phyloP scores from a whole-genome alignment of 2,888 invertebrate genomes.

The Silvanus unidentatus region DNA sequence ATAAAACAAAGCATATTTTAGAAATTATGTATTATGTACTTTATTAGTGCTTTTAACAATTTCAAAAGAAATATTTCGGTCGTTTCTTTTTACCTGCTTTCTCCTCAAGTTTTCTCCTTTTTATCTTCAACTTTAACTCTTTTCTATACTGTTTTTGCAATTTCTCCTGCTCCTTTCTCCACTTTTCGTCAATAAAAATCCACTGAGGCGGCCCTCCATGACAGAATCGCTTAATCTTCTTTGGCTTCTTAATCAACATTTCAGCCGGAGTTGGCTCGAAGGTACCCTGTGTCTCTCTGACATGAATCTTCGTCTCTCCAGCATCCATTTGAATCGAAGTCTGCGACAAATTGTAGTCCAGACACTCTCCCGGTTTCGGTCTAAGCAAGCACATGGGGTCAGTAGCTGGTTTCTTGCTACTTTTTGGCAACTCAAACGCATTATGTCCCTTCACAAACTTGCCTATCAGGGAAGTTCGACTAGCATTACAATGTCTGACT shows the following conservation, averaged over 20 bases:
- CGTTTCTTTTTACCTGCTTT: conserved; percentile 6
- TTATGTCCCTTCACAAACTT: not conserved
- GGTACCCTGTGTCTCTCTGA: conserved; percentile 26
- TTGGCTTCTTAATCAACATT: conserved; percentile 9
- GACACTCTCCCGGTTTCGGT: conserved; percentile 23
- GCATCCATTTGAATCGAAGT: conserved; percentile 27
- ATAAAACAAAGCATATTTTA: not conserved
- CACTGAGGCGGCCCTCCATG: conserved; percentile 31
- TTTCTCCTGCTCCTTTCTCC: conserved; percentile 19
- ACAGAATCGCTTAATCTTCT: conserved; percentile 6
- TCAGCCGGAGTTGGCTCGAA: conserved; percentile 30
- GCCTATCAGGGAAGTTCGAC: too few species aligned
- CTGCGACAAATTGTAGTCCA: conserved; percentile 34
- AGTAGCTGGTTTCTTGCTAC: not conserved
- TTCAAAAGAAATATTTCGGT: not conserved
- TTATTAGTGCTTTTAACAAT: not conserved
- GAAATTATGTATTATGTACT: not conserved
- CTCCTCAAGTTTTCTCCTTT: conserved; percentile 4
- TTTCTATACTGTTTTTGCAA: conserved; percentile 17
- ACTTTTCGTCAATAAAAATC: conserved; percentile 34
- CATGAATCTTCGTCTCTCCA: conserved; percentile 30
- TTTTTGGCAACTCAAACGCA: not conserved
- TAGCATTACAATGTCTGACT: too few species aligned
- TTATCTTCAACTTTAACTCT: conserved; percentile 8
- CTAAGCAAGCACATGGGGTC: conserved; percentile 4